Evolutionary conservation across 2,888 invertebrate genomes (phyloP).

Genomic region (Psylliodes chrysocephalus): DNA sequence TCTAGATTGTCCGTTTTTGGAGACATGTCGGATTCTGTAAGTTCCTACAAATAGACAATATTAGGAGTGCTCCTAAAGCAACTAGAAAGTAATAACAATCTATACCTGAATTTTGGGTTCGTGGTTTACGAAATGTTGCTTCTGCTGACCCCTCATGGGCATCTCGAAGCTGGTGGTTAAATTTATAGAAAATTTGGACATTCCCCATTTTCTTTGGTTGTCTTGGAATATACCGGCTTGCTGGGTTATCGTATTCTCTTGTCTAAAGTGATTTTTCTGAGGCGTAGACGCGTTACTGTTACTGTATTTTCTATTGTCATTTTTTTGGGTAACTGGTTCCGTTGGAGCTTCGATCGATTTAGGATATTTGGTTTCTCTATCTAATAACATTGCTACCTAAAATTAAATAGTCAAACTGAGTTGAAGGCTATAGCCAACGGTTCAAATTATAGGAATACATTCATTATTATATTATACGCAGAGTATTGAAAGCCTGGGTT

Average conservation of each 20-base stretch:
- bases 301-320: slow-evolving; percentile 30
- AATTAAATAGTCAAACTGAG: slow-evolving; percentile 53
- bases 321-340: slow-evolving; percentile 26
- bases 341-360: slow-evolving; percentile 50
- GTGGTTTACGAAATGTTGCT: slow-evolving; percentile 38
- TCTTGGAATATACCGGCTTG: slow-evolving; percentile 33
- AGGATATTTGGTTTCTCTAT: slow-evolving; percentile 54
- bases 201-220: slow-evolving; percentile 60
- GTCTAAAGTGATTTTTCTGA: slow-evolving; percentile 44
- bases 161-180: slow-evolving; percentile 80
- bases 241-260: slow-evolving; percentile 27
- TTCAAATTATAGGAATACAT: too few species aligned
- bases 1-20: slow-evolving; percentile 47
- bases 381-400: slow-evolving; percentile 71
- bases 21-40: slow-evolving; percentile 50
- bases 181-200: slow-evolving; percentile 73
- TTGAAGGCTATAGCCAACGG: too few species aligned
- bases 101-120: slow-evolving; percentile 53
- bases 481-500: too few species aligned
- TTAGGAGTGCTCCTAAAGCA: background rate
- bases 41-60: slow-evolving; percentile 44
- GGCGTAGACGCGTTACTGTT: slow-evolving; percentile 38
- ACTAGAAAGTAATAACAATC: background rate
- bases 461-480: too few species aligned
- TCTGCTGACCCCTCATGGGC: slow-evolving; percentile 54